Evolutionary conservation across 2,113 vertebrate species (phyloP), one percentile per base, ranked within the genome.

Genomic region (Actenoides hombroni): DNA sequence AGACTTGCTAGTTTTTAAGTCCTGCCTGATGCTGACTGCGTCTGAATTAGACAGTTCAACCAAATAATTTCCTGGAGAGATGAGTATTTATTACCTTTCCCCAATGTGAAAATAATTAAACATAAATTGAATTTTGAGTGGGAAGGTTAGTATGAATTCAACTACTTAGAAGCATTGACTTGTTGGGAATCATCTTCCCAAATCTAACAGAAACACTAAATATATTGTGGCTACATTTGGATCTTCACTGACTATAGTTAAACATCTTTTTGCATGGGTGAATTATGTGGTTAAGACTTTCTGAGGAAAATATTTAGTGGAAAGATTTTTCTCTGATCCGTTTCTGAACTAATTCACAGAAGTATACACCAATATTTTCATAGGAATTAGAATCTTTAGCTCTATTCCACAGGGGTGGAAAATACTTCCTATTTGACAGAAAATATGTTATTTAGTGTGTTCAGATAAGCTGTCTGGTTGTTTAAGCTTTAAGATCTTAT

Each of bases 401-500:
- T 90, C 16, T 83, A 1, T 92, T 95, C 57, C 59, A 81, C 6
- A 44, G 54, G 40, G 31, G 6, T 54, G 21, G 61, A 63, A 89
- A 79, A 86, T 31, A 83, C 65, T 46, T 94, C 78, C 88, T 79
- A 70, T 57, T 35, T 96, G 90, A 90, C 82, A 94, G 51, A 40
- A 95, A 94, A 49, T 69, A 21, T 7, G 28, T 65, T 97, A 79
- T 92, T 96, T 91, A 92, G 37, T 7, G 2, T 69, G 84, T 87
- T 95, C 96, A 92, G 94, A 92, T 80, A 94, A 96, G 74, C 77
- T 90, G 26, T 74, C 63, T 61, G 29, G 88, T 69, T 95, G 71
- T 82, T 93, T 82, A 67, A 76, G 83, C 67, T 82, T 70, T 77
- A 78, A 96, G 84, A 92, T 96, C 54, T 83, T 96, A 92, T 93